These are phyloP conservation scores for Eilema sororculum DNA, from an alignment of 2,888 invertebrate genomes.

Conservation along the genomic window DNA sequence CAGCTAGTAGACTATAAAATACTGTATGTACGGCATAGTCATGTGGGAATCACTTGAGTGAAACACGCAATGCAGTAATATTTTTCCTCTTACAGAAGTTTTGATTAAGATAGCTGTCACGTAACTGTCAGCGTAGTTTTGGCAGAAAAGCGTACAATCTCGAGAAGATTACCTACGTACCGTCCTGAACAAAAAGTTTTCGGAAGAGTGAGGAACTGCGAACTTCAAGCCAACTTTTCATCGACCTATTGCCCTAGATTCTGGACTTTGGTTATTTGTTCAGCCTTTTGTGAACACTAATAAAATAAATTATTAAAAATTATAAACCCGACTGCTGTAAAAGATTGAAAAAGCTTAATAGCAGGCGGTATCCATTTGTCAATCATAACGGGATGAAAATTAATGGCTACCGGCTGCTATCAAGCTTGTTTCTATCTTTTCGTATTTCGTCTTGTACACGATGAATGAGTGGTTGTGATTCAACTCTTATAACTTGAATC, in stretches of 20 bases:
- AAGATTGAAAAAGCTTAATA: too few species aligned
- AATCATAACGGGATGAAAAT: too few species aligned
- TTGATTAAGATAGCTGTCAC: neutral
- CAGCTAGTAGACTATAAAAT: neutral
- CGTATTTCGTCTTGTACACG: too few species aligned
- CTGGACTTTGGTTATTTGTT: neutral
- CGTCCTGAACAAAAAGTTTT: neutral
- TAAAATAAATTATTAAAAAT: too few species aligned
- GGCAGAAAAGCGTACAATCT: neutral
- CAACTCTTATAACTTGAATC: too few species aligned
- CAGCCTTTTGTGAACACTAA: too few species aligned
- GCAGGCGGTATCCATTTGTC: too few species aligned
- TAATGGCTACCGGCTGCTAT: too few species aligned
- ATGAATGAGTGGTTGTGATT: too few species aligned
- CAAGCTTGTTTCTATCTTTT: too few species aligned
- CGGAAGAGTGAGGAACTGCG: neutral
- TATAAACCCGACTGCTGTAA: too few species aligned
- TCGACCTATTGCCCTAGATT: neutral
- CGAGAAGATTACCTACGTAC: too few species aligned
- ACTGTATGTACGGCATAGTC: neutral
- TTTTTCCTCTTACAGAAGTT: neutral
- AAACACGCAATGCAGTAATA: slow-evolving; percentile 4
- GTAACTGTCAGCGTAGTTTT: neutral
- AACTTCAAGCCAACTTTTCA: neutral
- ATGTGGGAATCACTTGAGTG: neutral